phyloP scores from a whole-genome alignment of 2,113 vertebrate species.

The Tenebrosternarchus preto region DNA sequence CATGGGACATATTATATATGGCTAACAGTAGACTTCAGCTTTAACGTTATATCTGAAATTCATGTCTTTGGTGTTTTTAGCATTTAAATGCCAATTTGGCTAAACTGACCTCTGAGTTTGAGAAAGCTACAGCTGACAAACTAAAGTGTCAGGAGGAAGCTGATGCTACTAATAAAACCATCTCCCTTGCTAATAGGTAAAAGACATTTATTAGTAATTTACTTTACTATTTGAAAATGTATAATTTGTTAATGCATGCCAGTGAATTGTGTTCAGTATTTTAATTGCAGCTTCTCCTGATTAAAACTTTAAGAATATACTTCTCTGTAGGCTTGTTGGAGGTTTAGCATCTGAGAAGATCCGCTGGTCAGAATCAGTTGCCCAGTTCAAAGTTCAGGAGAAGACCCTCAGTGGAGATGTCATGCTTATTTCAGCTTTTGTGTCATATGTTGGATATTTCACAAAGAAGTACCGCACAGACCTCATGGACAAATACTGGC shows the following conservation, averaged over 20 bases:
- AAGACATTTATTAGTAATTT: not conserved
- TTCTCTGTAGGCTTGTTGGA: conserved; percentile 67
- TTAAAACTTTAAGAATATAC: not conserved
- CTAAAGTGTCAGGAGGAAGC: conserved; percentile 90
- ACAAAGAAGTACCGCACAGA: conserved; percentile 83
- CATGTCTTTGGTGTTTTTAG: conserved; percentile 66
- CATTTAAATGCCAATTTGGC: conserved; percentile 87
- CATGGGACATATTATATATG: not conserved
- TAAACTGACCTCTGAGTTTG: conserved; percentile 86
- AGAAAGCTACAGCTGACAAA: conserved; percentile 89
- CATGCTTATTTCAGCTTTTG: conserved; percentile 83
- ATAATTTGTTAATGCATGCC: too few species aligned
- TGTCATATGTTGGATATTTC: conserved; percentile 95
- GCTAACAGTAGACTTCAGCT: not conserved
- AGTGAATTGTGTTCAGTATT: not conserved
- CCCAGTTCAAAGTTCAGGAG: conserved; percentile 81
- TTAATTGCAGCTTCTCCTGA: not conserved
- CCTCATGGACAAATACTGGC: conserved; percentile 85
- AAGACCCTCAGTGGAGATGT: conserved; percentile 88
- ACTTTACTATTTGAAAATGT: not conserved
- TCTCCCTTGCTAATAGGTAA: conserved; percentile 85
- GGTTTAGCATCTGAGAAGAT: conserved; percentile 88
- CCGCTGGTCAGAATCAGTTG: conserved; percentile 86
- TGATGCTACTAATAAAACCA: conserved; percentile 80
- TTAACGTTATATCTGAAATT: conserved; percentile 59